A percentile compares a stretch with the other conserved stretches of the same genome.
Evolutionary conservation across 2,888 invertebrate species (phyloP).

Genomic region (Aleiodes alternator): DNA sequence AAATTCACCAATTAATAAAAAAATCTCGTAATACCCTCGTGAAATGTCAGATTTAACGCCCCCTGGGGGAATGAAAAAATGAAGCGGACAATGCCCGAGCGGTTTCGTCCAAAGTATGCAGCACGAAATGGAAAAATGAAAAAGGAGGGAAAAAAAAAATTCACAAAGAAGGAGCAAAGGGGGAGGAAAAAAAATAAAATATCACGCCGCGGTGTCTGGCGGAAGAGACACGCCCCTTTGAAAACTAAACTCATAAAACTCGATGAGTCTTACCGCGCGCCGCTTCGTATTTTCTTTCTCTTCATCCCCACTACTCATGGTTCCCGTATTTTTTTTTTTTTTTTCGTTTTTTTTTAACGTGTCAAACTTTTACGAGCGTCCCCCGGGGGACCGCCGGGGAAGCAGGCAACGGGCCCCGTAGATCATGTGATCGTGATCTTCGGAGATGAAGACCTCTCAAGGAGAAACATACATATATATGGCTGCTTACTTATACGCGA

Average conservation of each 20-base stretch:
- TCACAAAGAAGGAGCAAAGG: neutral
- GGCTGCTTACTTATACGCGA: neutral
- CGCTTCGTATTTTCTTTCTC: constrained; percentile 35
- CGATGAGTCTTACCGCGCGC: constrained; percentile 59
- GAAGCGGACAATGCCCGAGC: constrained; percentile 49
- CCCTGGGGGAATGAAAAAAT: constrained; percentile 44
- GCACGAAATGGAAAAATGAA: constrained; percentile 23
- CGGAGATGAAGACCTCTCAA: constrained; percentile 54
- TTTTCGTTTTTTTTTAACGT: constrained; percentile 56
- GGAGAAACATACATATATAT: constrained; percentile 1
- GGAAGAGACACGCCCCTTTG: constrained; percentile 54
- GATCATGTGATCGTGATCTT: constrained; percentile 56
- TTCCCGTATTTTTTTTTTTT: neutral
- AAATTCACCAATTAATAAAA: constrained; percentile 40
- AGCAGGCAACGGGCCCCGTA: constrained; percentile 48
- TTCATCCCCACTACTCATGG: constrained; percentile 28
- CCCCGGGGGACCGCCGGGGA: constrained; percentile 51
- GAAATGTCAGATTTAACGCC: constrained; percentile 55
- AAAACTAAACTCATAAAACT: constrained; percentile 63
- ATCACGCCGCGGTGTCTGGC: constrained; percentile 54
- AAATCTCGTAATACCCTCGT: constrained; percentile 43
- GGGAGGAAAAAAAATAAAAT: constrained; percentile 49
- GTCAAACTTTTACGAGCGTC: constrained; percentile 62
- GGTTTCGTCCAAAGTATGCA: constrained; percentile 43
- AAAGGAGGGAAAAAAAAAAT: constrained; percentile 29